Percentiles rank a stretch among this genome's conserved stretches.
Conservation (phyloP, 2,888 invertebrate genomes). For the Serrognathus titanus region DNA sequence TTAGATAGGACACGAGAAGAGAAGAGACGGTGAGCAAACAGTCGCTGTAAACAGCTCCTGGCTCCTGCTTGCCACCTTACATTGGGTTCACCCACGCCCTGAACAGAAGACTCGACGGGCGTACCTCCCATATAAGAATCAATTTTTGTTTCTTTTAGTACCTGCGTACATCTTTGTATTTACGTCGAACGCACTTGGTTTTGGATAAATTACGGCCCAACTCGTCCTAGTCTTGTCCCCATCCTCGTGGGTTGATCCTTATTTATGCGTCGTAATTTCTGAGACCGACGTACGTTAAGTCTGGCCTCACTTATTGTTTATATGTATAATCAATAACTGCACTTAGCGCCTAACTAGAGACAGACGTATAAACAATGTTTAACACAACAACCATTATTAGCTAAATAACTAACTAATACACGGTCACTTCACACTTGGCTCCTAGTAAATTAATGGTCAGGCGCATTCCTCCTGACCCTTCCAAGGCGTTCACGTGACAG, state of each 20-base stretch:
- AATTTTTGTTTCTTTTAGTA: conserved; percentile 9
- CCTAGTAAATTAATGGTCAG: conserved; percentile 18
- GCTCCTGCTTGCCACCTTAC: conserved; percentile 15
- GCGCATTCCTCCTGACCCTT: conserved; percentile 24
- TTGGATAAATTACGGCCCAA: conserved; percentile 8
- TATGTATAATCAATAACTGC: conserved; percentile 16
- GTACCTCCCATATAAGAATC: conserved; percentile 6
- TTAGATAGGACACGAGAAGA: conserved; percentile 28
- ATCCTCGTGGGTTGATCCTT: conserved; percentile 18
- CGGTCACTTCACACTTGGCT: conserved; percentile 29
- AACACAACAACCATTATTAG: conserved; percentile 32
- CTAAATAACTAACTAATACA: conserved; percentile 32
- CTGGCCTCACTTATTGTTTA: conserved; percentile 13
- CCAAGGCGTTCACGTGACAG: conserved; percentile 16
- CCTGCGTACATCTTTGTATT: conserved; percentile 3
- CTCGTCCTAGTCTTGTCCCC: conserved; percentile 10
- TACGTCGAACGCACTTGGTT: conserved; percentile 11
- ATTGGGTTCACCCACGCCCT: conserved; percentile 13
- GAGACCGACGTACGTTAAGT: conserved; percentile 15
- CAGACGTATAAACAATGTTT: conserved; percentile 33
- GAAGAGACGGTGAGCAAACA: conserved; percentile 21
- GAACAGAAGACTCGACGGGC: conserved; percentile 11
- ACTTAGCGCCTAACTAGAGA: conserved; percentile 26
- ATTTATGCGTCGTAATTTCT: conserved; percentile 15
- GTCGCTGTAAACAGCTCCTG: conserved; percentile 25